Percentiles rank a stretch among this genome's conserved stretches.
These are phyloP conservation scores for Tetropium fuscum DNA, from an alignment of 2,888 invertebrate species.

Conservation along the genomic window DNA sequence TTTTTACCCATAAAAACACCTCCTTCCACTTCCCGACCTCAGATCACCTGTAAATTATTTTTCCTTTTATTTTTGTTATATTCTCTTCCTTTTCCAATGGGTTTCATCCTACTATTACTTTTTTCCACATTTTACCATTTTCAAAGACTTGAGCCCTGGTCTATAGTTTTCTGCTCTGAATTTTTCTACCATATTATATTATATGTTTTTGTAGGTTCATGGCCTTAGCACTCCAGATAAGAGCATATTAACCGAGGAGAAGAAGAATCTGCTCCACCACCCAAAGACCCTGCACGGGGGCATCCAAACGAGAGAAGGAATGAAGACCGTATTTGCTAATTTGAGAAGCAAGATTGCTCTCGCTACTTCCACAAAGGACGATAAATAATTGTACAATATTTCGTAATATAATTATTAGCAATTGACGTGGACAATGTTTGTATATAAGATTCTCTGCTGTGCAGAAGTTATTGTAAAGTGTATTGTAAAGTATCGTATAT, in stretches of 20 bases:
- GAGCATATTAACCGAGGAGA: conserved; percentile 39
- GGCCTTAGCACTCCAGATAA: conserved; percentile 57
- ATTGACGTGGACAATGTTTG: neutral
- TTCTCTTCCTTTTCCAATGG: no score
- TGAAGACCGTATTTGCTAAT: conserved; percentile 48
- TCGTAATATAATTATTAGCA: neutral
- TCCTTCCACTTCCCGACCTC: no score
- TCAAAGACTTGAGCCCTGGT: neutral
- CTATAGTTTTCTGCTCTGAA: no score
- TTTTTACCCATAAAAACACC: no score
- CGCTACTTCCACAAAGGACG: conserved; percentile 5
- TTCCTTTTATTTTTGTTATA: no score
- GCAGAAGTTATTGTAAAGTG: conserved; percentile 20
- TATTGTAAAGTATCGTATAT: conserved; percentile 10
- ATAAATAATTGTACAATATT: neutral
- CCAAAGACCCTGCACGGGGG: conserved; percentile 50
- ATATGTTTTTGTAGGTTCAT: conserved; percentile 46
- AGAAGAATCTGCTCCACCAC: conserved; percentile 42
- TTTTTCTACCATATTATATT: no score
- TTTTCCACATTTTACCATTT: neutral
- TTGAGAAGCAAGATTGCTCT: conserved; percentile 39
- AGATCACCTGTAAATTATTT: no score
- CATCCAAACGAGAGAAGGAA: conserved; percentile 49
- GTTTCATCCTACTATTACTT: no score
- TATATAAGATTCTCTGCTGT: conserved; percentile 25